phyloP scores from a whole-genome alignment of 2,888 invertebrate genomes.

The Synergus japonicus region DNA sequence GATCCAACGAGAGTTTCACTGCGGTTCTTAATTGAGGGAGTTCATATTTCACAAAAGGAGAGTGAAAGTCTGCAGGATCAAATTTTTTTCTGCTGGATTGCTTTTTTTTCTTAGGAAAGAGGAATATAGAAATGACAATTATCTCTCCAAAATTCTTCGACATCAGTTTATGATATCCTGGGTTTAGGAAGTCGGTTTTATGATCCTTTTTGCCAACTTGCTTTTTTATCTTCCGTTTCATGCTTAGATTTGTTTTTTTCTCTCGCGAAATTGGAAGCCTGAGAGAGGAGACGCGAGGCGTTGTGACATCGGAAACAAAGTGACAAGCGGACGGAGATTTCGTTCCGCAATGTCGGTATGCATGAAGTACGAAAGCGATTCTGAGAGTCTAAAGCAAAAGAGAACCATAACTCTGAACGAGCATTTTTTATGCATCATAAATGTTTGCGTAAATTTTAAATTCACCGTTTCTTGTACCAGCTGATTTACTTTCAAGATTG shows the following conservation, averaged over 20 bases:
- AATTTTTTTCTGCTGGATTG: neutral
- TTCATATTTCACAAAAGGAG: neutral
- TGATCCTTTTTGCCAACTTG: neutral
- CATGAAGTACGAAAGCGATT: neutral
- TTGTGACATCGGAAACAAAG: neutral
- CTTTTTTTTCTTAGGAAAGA: neutral
- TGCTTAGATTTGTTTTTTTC: neutral
- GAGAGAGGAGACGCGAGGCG: neutral
- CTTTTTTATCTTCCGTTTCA: neutral
- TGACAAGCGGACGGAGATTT: conserved; percentile 2
- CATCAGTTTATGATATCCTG: conserved; percentile 16
- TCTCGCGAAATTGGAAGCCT: neutral
- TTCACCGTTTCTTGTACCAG: too few species aligned
- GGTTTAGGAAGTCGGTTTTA: neutral
- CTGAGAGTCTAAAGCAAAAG: neutral
- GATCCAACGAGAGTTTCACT: too few species aligned
- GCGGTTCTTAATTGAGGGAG: neutral
- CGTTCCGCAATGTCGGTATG: neutral
- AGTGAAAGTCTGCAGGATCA: neutral
- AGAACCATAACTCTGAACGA: neutral
- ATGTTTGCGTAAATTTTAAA: neutral
- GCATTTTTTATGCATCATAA: neutral
- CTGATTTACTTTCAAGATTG: too few species aligned
- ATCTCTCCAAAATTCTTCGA: neutral
- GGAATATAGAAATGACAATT: neutral